A percentile compares a stretch with the other conserved stretches of the same genome.
Evolutionary conservation across 2,113 vertebrate species (phyloP).

Genomic region (Callopanchax toddi): DNA sequence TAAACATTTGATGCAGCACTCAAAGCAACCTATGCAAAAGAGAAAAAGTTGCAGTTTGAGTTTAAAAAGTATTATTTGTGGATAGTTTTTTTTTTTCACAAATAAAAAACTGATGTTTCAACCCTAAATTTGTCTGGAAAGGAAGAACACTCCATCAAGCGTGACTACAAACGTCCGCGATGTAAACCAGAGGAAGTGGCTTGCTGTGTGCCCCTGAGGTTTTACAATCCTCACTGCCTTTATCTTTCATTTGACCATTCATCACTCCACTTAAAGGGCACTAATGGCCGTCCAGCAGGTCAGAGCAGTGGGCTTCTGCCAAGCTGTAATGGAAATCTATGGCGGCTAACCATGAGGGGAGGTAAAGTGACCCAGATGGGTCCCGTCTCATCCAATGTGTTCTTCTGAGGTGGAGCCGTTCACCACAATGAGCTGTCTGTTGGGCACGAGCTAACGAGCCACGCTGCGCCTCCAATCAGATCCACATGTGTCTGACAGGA

Average conservation of each 20-base stretch:
- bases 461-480: slow-evolving; percentile 51
- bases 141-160: background rate
- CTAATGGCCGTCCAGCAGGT: slow-evolving; percentile 73
- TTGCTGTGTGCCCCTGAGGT: background rate
- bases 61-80: slow-evolving; percentile 22
- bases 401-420: slow-evolving; percentile 39
- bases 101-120: slow-evolving; percentile 15
- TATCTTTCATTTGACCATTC: slow-evolving; percentile 43
- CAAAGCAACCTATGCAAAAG: slow-evolving; percentile 90
- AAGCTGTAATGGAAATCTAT: slow-evolving; percentile 79
- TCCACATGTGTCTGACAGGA: slow-evolving; percentile 60
- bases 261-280: slow-evolving; percentile 54
- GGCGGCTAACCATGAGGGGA: slow-evolving; percentile 68
- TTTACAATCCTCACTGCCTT: background rate
- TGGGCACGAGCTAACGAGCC: slow-evolving; percentile 46
- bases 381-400: slow-evolving; percentile 33
- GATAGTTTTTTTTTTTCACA: no score
- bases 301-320: slow-evolving; percentile 60
- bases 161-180: background rate
- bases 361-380: slow-evolving; percentile 70
- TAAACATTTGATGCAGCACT: slow-evolving; percentile 99
- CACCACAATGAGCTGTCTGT: slow-evolving; percentile 40
- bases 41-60: slow-evolving; percentile 18
- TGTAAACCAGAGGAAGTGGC: background rate
- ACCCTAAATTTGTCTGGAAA: background rate